These are phyloP conservation scores for Hemibagrus wyckioides DNA, from an alignment of 2,113 vertebrate genomes.

Conservation along the genomic window DNA sequence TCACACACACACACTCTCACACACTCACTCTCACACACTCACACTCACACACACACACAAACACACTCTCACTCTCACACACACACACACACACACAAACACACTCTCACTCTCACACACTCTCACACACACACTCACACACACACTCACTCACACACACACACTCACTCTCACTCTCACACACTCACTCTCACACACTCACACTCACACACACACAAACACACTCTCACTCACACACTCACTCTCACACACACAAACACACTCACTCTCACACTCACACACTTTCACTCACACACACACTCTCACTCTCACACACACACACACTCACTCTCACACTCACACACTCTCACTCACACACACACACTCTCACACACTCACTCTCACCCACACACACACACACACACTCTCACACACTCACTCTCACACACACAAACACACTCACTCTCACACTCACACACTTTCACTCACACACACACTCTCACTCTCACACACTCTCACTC, in stretches of 20 bases:
- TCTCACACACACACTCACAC: too few relatives aligned
- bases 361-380: constrained; percentile 64
- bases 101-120: too few relatives aligned
- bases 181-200: too few relatives aligned
- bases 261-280: constrained; percentile 88
- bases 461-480: too few relatives aligned
- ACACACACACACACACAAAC: neutral
- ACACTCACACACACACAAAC: neutral
- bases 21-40: constrained; percentile 67
- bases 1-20: neutral
- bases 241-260: neutral
- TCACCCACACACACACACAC: too few relatives aligned
- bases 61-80: neutral
- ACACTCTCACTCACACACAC: neutral
- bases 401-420: too few relatives aligned
- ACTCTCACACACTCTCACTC: neutral
- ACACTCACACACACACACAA: too few relatives aligned
- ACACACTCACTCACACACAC: neutral
- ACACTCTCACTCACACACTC: neutral
- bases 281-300: too few relatives aligned
- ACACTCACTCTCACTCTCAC: too few relatives aligned
- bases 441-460: neutral
- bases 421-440: neutral
- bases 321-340: neutral
- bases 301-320: neutral